A percentile compares a stretch with the other conserved stretches of the same genome.
Evolutionary conservation across 2,888 invertebrate genomes (phyloP).

Genomic region (Papilio gigon): DNA sequence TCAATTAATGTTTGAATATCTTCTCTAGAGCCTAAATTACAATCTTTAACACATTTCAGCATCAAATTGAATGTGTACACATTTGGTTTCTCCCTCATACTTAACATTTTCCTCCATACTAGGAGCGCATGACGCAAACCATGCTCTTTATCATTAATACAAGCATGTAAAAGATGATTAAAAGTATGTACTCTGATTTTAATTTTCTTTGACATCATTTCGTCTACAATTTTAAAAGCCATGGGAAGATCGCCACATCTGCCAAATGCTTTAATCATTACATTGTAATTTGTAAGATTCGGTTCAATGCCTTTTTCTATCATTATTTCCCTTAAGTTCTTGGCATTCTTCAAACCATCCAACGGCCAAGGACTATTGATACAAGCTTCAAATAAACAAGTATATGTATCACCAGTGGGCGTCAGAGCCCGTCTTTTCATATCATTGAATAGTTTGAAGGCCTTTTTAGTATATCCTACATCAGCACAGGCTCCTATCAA

Average conservation of each 20-base stretch:
- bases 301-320: constrained; percentile 85
- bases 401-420: constrained; percentile 88
- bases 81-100: constrained; percentile 85
- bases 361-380: constrained; percentile 87
- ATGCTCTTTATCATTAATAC: constrained; percentile 88
- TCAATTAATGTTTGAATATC: constrained; percentile 80
- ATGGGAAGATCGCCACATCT: constrained; percentile 89
- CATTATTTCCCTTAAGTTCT: constrained; percentile 85
- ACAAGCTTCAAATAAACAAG: constrained; percentile 94
- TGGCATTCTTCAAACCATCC: constrained; percentile 87
- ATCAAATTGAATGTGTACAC: constrained; percentile 91
- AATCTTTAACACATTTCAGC: constrained; percentile 90
- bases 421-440: constrained; percentile 89
- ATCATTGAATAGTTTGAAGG: constrained; percentile 90
- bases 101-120: constrained; percentile 93
- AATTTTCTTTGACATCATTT: constrained; percentile 87
- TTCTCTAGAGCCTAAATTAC: constrained; percentile 87
- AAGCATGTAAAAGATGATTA: constrained; percentile 91
- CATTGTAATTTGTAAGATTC: constrained; percentile 90
- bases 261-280: constrained; percentile 96
- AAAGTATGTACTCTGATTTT: constrained; percentile 86
- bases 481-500: constrained; percentile 92
- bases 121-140: constrained; percentile 92
- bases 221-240: constrained; percentile 92
- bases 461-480: constrained; percentile 92